These are phyloP conservation scores for Empidonax alnorum DNA, from an alignment of 2,113 vertebrate genomes.

Conservation along the genomic window DNA sequence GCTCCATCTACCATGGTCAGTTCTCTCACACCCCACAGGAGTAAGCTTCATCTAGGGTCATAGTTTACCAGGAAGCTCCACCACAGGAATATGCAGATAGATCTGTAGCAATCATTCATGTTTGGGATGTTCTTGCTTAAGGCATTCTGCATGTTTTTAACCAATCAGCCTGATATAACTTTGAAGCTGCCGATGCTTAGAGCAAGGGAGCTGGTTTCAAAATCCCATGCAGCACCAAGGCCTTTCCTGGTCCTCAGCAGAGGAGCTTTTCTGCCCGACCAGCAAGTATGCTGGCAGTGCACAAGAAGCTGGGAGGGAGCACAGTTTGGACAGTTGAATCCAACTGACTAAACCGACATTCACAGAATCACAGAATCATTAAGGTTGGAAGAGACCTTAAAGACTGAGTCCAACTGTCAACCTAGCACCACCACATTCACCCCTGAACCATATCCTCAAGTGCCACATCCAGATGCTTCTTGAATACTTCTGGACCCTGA, in stretches of 20 bases:
- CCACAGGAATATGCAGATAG: fast-evolving
- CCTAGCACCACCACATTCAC: too few relatives aligned
- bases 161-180: background rate
- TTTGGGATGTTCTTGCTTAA: background rate
- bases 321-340: background rate
- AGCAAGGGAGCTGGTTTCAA: background rate
- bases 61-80: background rate
- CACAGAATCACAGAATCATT: too few relatives aligned
- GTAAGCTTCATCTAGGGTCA: background rate
- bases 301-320: too few relatives aligned
- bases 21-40: background rate
- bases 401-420: too few relatives aligned
- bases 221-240: background rate
- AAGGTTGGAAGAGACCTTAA: too few relatives aligned
- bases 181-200: background rate
- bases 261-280: too few relatives aligned
- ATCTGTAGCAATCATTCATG: background rate
- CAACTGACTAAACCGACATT: too few relatives aligned
- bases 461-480: too few relatives aligned
- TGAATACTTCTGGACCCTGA: background rate
- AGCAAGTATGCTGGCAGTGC: fast-evolving
- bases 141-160: background rate
- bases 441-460: too few relatives aligned
- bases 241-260: background rate
- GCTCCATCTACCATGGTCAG: background rate